Base-by-base conservation (phyloP, 2,797 vertebrate species). In the Luscinia luscinia region DNA sequence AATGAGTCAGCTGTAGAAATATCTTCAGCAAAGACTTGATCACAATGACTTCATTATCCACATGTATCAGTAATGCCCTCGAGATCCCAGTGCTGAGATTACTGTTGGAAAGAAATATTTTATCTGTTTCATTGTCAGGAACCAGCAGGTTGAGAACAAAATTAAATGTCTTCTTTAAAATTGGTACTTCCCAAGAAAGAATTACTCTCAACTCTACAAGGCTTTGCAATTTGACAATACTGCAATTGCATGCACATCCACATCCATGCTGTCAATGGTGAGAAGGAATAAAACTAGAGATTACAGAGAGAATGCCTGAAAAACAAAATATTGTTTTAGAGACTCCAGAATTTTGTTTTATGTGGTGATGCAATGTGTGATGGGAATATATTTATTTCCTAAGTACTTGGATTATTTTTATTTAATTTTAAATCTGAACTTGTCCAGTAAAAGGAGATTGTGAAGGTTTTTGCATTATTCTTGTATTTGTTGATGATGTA, bases 11-110 rank as follows among this genome's bases (percentile, higher is more conserved):
- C 32, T 81, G 57, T 17, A 85, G 76, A 83, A 91, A 87, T 15
- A n/a, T 88, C 79, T 87, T 18, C 41, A 61, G 79, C 45, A 79
- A 83, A 94, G 87, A 52, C 76, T 32, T 67, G 28, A 93, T 86
- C 77, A 93, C 28, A 87, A 85, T 64, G 54, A 62, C 49, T 89
- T 95, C 78, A 93, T 93, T 93, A 96, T 73, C 63, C 67, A 87
- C 51, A 74, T 17, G 18, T 46, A 88, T 73, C 72, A 73, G 76
- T 76, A 78, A 92, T 59, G 83, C 87, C 55, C 75, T 69, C 17
- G 52, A 90, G 89, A 94, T 63, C 32, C 67, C 85, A 91, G n/a
- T 4, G 12, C 23, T 68, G 82, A 80, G 49, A 74, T 87, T 89
- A 68, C 28, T 85, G 40, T 32, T 72, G 48, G 72, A 77, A 93